Conservation (phyloP, 2,888 invertebrate species). For the Philaethria dido region DNA sequence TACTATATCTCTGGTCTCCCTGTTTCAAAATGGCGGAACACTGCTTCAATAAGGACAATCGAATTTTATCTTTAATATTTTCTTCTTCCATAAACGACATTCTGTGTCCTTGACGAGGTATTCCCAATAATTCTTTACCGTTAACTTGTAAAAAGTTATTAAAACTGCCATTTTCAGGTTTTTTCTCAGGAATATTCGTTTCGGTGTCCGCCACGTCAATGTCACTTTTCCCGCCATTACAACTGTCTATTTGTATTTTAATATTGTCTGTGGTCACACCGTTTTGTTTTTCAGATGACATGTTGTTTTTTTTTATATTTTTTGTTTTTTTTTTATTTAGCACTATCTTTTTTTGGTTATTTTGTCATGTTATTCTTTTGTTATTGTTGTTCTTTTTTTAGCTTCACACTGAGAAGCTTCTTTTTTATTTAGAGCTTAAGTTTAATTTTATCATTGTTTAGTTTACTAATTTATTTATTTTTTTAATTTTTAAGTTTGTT, state of each 20-base stretch:
- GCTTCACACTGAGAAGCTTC: too few species aligned
- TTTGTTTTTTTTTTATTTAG: conserved; percentile 30
- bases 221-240: conserved; percentile 43
- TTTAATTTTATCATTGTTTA: too few species aligned
- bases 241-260: conserved; percentile 39
- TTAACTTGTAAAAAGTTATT: conserved; percentile 8
- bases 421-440: too few species aligned
- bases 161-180: neutral
- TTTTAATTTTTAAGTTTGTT: too few species aligned
- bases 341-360: neutral
- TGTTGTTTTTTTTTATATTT: too few species aligned
- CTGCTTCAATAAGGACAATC: conserved; percentile 85
- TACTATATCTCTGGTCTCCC: conserved; percentile 84
- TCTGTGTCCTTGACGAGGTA: conserved; percentile 61
- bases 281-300: conserved; percentile 39
- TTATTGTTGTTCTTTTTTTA: neutral
- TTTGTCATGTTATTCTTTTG: conserved; percentile 3
- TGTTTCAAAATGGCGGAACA: conserved; percentile 86
- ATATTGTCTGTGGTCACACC: conserved; percentile 33
- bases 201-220: conserved; percentile 42
- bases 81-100: conserved; percentile 89
- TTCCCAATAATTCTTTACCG: conserved; percentile 53
- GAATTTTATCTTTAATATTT: conserved; percentile 85
- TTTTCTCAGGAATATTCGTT: neutral
- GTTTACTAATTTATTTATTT: neutral